These are phyloP conservation scores for Oreochromis niloticus DNA, from an alignment of 2,113 vertebrate genomes.

Conservation along the genomic window DNA sequence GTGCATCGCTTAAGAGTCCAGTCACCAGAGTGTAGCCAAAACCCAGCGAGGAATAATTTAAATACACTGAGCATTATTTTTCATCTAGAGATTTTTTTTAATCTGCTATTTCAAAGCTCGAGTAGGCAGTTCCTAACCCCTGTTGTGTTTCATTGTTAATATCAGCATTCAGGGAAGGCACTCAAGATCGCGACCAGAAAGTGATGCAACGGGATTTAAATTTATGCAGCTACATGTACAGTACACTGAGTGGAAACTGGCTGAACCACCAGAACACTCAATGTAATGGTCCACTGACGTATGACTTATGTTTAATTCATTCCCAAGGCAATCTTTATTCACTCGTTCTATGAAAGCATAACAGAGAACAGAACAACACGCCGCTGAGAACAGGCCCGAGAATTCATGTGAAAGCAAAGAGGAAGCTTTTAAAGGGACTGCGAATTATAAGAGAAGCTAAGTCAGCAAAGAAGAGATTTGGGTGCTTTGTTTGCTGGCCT, in stretches of 20 bases:
- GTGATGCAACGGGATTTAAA: conserved; percentile 46
- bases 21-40: conserved; percentile 16
- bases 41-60: conserved; percentile 44
- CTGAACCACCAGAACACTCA: conserved; percentile 59
- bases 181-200: conserved; percentile 17
- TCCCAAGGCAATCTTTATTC: conserved; percentile 55
- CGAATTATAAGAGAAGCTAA: conserved; percentile 43
- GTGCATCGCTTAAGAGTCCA: conserved; percentile 25
- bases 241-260: conserved; percentile 56
- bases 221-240: conserved; percentile 55
- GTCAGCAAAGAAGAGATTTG: conserved; percentile 55
- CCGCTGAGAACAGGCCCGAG: background rate
- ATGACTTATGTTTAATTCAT: conserved; percentile 71
- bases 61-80: conserved; percentile 13
- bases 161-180: conserved; percentile 40
- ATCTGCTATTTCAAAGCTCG: conserved; percentile 44
- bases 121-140: conserved; percentile 16
- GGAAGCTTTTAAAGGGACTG: conserved; percentile 56
- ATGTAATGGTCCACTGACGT: conserved; percentile 65
- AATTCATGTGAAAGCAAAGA: conserved; percentile 46
- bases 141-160: conserved; percentile 16
- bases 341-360: conserved; percentile 55
- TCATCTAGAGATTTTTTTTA: background rate
- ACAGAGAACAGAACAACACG: conserved; percentile 45
- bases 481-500: conserved; percentile 56